Percentiles rank a stretch among this genome's conserved stretches.
phyloP scores from a whole-genome alignment of 2,113 vertebrate genomes.

The Notechis scutatus region DNA sequence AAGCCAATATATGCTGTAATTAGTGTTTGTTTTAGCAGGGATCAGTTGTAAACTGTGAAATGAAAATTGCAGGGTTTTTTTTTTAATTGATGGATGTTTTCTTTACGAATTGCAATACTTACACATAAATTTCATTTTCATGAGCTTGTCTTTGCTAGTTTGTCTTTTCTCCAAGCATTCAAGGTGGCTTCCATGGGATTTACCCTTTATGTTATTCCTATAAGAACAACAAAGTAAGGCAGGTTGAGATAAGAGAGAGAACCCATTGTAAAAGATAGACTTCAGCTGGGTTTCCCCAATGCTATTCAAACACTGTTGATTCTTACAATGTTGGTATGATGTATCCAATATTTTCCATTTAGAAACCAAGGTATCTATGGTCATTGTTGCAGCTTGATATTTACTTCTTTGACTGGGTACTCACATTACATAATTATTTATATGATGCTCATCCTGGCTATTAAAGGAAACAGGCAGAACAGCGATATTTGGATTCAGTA shows the following conservation, averaged over 20 bases:
- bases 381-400: background rate
- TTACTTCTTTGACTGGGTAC: background rate
- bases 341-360: background rate
- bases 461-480: background rate
- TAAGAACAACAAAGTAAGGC: background rate
- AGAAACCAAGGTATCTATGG: background rate
- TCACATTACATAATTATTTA: background rate
- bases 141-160: background rate
- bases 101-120: conserved; percentile 11
- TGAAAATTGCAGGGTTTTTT: conserved; percentile 46
- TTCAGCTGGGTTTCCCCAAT: background rate
- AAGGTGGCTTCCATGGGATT: background rate
- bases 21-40: conserved; percentile 59
- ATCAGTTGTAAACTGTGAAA: conserved; percentile 54
- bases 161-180: background rate
- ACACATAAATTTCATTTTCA: conserved; percentile 37
- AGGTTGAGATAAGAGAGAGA: background rate
- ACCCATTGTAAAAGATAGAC: background rate
- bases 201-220: background rate
- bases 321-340: background rate
- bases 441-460: background rate
- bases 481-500: background rate
- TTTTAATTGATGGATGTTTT: conserved; percentile 45
- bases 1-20: conserved; percentile 56
- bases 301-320: background rate